Evolutionary conservation across 2,113 vertebrate genomes (phyloP).

Genomic region (Cygnus atratus): DNA sequence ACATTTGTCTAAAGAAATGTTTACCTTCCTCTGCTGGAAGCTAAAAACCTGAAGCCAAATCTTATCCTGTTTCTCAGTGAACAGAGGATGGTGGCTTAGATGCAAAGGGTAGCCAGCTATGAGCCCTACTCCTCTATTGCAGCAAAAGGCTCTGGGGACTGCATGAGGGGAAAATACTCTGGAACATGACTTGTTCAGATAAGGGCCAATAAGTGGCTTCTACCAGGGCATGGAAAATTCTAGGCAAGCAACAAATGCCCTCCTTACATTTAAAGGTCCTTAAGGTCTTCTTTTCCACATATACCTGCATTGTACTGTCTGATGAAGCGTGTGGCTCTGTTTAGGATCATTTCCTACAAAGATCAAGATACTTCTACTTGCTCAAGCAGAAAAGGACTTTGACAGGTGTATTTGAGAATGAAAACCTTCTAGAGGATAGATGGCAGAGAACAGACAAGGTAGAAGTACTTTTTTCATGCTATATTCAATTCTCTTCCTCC

Average conservation of each 20-base stretch:
- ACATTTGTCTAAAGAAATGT: slow-evolving; percentile 32
- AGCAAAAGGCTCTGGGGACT: background rate
- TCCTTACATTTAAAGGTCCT: background rate
- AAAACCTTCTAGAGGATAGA: background rate
- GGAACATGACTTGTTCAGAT: background rate
- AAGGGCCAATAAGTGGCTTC: background rate
- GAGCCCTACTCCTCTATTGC: background rate
- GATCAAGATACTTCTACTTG: background rate
- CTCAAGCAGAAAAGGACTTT: background rate
- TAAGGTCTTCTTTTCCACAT: background rate
- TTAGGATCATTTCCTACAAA: background rate
- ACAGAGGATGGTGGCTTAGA: background rate
- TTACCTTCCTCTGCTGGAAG: background rate
- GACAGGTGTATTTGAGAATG: too few species aligned
- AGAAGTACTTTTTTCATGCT: background rate
- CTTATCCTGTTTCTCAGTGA: background rate
- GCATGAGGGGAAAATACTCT: background rate
- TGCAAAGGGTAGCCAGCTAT: background rate
- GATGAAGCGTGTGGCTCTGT: background rate
- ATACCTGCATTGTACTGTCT: background rate
- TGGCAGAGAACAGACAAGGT: background rate
- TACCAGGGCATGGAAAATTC: background rate
- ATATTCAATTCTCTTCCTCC: background rate
- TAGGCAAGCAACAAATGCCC: background rate
- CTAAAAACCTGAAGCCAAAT: background rate